Percentiles rank a stretch among this genome's conserved stretches.
phyloP scores from a whole-genome alignment of 1,140 invertebrate genomes.

The Armadillidium nasatum region DNA sequence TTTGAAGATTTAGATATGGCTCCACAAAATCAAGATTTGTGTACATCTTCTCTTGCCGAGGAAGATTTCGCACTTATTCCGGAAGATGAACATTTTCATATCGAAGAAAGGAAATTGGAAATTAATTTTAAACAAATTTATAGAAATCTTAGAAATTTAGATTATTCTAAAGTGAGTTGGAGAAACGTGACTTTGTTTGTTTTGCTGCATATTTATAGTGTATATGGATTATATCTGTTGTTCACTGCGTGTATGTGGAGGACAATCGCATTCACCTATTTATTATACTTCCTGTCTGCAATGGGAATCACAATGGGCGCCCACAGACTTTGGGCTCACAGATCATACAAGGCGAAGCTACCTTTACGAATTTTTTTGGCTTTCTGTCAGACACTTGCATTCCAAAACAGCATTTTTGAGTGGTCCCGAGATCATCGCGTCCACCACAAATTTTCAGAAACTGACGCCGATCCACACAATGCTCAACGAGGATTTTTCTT shows the following conservation, averaged over 20 bases:
- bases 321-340: constrained; percentile 89
- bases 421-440: constrained; percentile 92
- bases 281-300: constrained; percentile 63
- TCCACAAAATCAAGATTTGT: background rate
- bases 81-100: constrained; percentile 16
- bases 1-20: background rate
- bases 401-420: constrained; percentile 87
- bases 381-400: constrained; percentile 75
- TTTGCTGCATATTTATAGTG: constrained; percentile 75
- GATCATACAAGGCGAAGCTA: constrained; percentile 87
- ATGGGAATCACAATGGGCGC: constrained; percentile 88
- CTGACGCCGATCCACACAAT: constrained; percentile 93
- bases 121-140: constrained; percentile 31
- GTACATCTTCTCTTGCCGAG: background rate
- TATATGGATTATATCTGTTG: constrained; percentile 78
- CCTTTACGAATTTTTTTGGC: constrained; percentile 73
- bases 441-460: constrained; percentile 95
- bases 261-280: constrained; percentile 62
- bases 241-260: constrained; percentile 70
- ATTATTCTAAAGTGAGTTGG: constrained; percentile 67
- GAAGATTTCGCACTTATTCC: constrained; percentile 26
- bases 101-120: constrained; percentile 35
- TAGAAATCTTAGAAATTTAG: constrained; percentile 36
- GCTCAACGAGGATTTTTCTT: constrained; percentile 93
- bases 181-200: constrained; percentile 81